A percentile compares a stretch with the other conserved stretches of the same genome.
These are phyloP conservation scores for Drosophila mojavensis DNA, from an alignment of 1,140 invertebrate genomes.

Conservation along the genomic window DNA sequence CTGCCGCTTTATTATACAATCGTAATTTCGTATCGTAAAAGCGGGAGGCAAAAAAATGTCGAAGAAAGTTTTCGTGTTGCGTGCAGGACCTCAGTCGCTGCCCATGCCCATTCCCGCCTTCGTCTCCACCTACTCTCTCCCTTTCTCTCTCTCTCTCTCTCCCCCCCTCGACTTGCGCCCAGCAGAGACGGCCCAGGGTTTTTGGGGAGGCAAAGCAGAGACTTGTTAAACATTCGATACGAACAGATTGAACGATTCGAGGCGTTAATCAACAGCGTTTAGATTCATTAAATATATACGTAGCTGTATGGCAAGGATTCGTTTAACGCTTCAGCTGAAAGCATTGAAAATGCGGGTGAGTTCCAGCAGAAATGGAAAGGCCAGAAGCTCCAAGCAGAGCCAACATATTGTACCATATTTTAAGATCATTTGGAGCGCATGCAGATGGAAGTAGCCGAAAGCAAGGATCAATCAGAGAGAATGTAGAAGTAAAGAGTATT, in stretches of 20 bases:
- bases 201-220: slow-evolving; percentile 1
- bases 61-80: slow-evolving; percentile 80
- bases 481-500: background rate
- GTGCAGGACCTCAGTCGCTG: slow-evolving; percentile 54
- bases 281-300: slow-evolving; percentile 34
- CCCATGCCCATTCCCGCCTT: background rate
- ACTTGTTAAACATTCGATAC: slow-evolving; percentile 31
- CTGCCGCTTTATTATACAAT: slow-evolving; percentile 77
- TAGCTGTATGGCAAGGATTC: background rate
- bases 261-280: slow-evolving; percentile 43
- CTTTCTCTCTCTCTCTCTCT: background rate
- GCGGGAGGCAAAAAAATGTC: slow-evolving; percentile 74
- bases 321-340: background rate
- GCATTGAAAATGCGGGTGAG: background rate
- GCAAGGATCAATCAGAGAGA: background rate
- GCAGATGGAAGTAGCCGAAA: background rate
- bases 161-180: background rate
- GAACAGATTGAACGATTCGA: slow-evolving; percentile 47
- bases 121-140: background rate
- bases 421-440: too few species aligned
- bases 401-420: too few species aligned
- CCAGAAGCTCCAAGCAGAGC: too few species aligned
- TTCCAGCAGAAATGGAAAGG: background rate
- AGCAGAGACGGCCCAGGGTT: background rate
- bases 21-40: slow-evolving; percentile 82